Percentiles rank a stretch among this genome's conserved stretches.
Evolutionary conservation across 1,140 invertebrate genomes (phyloP).

Genomic region (Bombyx mori): ASM3026992v2 NC_085124.1:4884001-4884500

Average conservation of each 20-base stretch:
- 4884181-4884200: conserved; percentile 53
- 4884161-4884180: conserved; percentile 66
- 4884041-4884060: conserved; percentile 67
- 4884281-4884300: too few species aligned
- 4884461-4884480: too few species aligned
- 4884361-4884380: too few species aligned
- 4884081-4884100: conserved; percentile 66
- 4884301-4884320: too few species aligned
- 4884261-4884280: neutral
- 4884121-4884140: conserved; percentile 58
- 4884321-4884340: too few species aligned
- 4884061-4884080: conserved; percentile 64
- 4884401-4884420: too few species aligned
- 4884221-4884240: conserved; percentile 23
- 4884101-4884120: conserved; percentile 70
- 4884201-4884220: conserved; percentile 30
- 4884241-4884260: conserved; percentile 15
- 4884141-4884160: conserved; percentile 53
- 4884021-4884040: conserved; percentile 44
- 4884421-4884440: too few species aligned
- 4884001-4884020: conserved; percentile 29
- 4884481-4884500: too few species aligned
- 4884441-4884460: too few species aligned
- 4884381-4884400: too few species aligned
- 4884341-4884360: too few species aligned